Conservation (phyloP, 2,113 vertebrate genomes). For the Willisornis vidua region DNA sequence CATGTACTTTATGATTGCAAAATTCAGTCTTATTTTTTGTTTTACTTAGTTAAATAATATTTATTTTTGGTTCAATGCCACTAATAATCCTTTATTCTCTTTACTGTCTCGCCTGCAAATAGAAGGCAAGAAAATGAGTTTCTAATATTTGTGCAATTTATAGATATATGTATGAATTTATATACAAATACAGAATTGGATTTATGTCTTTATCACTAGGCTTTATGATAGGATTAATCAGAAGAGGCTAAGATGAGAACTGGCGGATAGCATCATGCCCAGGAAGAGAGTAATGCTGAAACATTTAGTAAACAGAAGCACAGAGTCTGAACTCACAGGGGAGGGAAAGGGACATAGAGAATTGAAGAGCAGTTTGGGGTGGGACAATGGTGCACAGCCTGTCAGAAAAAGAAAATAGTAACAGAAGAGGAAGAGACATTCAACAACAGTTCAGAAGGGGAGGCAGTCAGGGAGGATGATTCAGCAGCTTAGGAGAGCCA, state of each 20-base stretch:
- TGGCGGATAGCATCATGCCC: fast-evolving
- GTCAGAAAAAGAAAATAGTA: background rate
- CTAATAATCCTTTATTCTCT: background rate
- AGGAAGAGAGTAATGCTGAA: background rate
- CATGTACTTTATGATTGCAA: background rate
- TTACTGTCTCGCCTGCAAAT: background rate
- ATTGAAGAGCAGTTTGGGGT: background rate
- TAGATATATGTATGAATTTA: background rate
- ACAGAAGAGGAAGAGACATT: background rate
- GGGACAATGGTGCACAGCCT: background rate
- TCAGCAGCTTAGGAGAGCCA: background rate
- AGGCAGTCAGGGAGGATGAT: background rate
- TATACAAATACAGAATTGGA: background rate
- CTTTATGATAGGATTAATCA: background rate
- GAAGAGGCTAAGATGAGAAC: background rate
- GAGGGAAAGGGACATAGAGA: background rate
- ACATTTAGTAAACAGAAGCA: background rate
- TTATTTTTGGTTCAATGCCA: background rate
- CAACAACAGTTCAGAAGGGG: background rate
- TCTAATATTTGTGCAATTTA: background rate
- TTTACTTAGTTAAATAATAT: background rate
- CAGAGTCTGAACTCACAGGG: background rate
- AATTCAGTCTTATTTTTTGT: background rate
- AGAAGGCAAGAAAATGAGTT: background rate
- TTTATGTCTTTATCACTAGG: background rate